Evolutionary conservation across 2,113 vertebrate species (phyloP).

Genomic region (Cyphomyrus plagiostoma): DNA sequence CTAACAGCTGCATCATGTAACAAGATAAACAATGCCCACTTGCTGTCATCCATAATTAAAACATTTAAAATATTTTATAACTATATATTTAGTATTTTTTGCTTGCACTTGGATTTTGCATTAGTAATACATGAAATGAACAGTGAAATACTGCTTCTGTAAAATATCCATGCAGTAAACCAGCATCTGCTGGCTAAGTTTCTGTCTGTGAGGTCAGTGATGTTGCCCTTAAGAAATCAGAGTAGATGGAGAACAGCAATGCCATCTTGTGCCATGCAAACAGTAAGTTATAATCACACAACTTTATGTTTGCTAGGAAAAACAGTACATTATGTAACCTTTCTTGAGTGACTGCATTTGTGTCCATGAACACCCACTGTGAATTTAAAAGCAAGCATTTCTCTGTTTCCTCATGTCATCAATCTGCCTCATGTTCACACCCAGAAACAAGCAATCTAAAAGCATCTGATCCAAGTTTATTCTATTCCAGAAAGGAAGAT

Average conservation of each 20-base stretch:
- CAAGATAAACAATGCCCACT: not conserved
- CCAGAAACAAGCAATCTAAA: not conserved
- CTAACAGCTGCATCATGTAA: not conserved
- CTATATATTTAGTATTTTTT: not conserved
- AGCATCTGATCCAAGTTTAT: not conserved
- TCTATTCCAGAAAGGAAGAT: not conserved
- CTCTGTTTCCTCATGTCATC: not conserved
- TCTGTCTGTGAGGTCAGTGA: not conserved
- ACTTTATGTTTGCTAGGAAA: not conserved
- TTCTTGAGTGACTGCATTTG: not conserved
- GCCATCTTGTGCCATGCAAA: not conserved
- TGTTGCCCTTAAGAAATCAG: not conserved
- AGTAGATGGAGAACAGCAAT: not conserved
- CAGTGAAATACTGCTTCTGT: not conserved
- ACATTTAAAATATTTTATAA: not conserved
- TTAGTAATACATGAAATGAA: not conserved
- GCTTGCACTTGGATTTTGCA: not conserved
- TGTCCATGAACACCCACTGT: not conserved
- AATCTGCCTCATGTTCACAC: not conserved
- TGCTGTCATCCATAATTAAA: not conserved
- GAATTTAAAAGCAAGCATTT: not conserved
- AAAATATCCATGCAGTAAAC: not conserved
- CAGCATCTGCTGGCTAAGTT: not conserved
- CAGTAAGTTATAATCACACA: not conserved
- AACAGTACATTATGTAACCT: not conserved